Evolutionary conservation across 2,113 vertebrate genomes (phyloP), one percentile per base, ranked within the genome.

Genomic region (Nibea albiflora): DNA sequence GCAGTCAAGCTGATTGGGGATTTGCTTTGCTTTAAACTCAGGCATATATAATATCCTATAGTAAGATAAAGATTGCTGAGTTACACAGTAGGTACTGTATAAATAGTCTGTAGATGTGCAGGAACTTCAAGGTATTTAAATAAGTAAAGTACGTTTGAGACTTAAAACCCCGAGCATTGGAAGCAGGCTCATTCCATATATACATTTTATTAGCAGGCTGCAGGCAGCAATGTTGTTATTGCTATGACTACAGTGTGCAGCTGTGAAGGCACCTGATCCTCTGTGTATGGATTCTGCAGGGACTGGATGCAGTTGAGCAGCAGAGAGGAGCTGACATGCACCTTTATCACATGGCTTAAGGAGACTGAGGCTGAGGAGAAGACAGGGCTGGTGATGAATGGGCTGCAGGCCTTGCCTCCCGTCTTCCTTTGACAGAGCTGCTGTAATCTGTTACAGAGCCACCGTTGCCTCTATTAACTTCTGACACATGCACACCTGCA

Each of bases 381-480:
- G 94, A 94, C 92, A 88, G 90, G 80, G 61, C 81, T 26, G 64
- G 80, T 94, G 95, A 95, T 92, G 93, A 92, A 95, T 93, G 91
- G 89, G 85, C 90, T 89, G 90, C 91, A 76, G 89, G 90, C 90
- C 87, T 90, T 73, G 85, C 90, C 92, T 94, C 83, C 86, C 81
- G 84, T 90, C 90, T 92, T 84, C 89, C 84, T 85, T 81, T 94
- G 92, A 94, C 92, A 91, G 90, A 92, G 92, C 89, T 85, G 86
- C 91, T 93, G 92, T 94, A 94, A 95, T 95, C 92, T 92, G 93
- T 95, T 95, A 93, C 90, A 87, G 80, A 91, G 93, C 90, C 85
- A 74, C 85, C 80, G 58, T 74, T 80, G 90, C 91, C 90, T 92
- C 92, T 89, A 94, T 95, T 94, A 94, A 93, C 94, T 93, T 85